phyloP scores from a whole-genome alignment of 1,140 invertebrate species.

The Bombus confusus region DNA sequence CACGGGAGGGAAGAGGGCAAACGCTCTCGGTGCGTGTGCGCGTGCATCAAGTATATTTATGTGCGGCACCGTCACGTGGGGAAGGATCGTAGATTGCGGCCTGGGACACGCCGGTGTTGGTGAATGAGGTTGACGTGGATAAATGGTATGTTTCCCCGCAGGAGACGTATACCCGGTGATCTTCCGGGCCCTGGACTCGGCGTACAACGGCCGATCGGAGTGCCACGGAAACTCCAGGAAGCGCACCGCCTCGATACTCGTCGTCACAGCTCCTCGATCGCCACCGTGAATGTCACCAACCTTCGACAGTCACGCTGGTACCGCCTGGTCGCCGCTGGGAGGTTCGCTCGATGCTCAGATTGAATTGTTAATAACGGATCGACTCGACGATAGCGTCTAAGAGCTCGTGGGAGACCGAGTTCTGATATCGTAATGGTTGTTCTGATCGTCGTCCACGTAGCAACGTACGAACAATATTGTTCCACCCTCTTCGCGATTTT shows the following conservation, averaged over 20 bases:
- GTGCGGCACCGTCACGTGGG: slow-evolving; percentile 68
- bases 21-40: slow-evolving; percentile 51
- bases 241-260: slow-evolving; percentile 33
- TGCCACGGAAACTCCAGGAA: slow-evolving; percentile 58
- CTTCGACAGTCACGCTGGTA: neutral
- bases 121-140: slow-evolving; percentile 81
- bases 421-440: neutral
- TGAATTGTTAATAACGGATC: slow-evolving; percentile 24
- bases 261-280: slow-evolving; percentile 11
- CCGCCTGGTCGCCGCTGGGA: neutral
- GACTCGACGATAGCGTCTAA: neutral
- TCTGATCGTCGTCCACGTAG: neutral
- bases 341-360: neutral
- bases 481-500: too few relatives aligned
- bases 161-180: slow-evolving; percentile 74
- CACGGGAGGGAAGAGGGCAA: slow-evolving; percentile 28
- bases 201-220: slow-evolving; percentile 8
- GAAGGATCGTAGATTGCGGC: slow-evolving; percentile 69
- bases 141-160: slow-evolving; percentile 79
- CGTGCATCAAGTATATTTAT: slow-evolving; percentile 68
- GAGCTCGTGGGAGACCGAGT: neutral
- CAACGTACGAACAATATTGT: neutral
- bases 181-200: slow-evolving; percentile 68
- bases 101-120: slow-evolving; percentile 66
- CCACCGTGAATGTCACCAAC: neutral